Evolutionary conservation across 1,140 invertebrate species (phyloP).

Genomic region (Platorchestia sp.): DNA sequence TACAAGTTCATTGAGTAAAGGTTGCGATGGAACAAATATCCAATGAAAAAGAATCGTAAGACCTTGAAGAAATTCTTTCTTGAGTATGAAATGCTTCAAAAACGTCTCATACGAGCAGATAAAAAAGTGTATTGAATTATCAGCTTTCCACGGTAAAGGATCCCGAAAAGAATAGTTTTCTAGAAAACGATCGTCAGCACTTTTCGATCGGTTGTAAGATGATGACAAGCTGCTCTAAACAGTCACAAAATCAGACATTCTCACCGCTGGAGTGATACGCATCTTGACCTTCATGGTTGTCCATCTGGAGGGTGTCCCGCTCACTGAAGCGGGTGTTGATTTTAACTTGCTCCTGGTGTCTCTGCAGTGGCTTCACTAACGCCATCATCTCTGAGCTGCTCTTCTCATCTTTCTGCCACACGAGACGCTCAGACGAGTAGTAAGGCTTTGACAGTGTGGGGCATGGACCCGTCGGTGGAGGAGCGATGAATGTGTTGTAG

Average conservation of each 20-base stretch:
- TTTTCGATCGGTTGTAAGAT: not conserved
- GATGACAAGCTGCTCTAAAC: not conserved
- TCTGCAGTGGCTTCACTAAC: conserved; percentile 11
- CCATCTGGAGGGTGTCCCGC: conserved; percentile 16
- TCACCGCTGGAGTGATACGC: not conserved
- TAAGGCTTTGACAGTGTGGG: not conserved
- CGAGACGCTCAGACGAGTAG: not conserved
- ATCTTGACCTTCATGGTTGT: not conserved
- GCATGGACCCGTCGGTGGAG: not conserved
- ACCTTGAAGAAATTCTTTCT: not conserved
- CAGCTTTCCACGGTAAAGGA: too few species aligned
- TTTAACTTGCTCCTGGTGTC: conserved; percentile 15
- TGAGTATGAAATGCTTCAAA: not conserved
- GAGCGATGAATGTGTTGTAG: conserved; percentile 39
- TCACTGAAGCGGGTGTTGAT: not conserved
- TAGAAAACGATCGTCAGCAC: not conserved
- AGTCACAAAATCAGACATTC: not conserved
- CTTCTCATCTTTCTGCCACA: conserved; percentile 46
- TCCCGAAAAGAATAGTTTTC: not conserved
- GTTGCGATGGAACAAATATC: not conserved
- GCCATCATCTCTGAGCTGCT: conserved; percentile 34
- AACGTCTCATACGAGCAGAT: not conserved
- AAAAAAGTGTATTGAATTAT: not conserved
- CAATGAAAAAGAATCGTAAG: not conserved
- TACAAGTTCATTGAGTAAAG: not conserved